A percentile compares a stretch with the other conserved stretches of the same genome.
These are phyloP conservation scores for Zosterops hypoxanthus DNA, from an alignment of 2,113 vertebrate species.

Conservation along the genomic window DNA sequence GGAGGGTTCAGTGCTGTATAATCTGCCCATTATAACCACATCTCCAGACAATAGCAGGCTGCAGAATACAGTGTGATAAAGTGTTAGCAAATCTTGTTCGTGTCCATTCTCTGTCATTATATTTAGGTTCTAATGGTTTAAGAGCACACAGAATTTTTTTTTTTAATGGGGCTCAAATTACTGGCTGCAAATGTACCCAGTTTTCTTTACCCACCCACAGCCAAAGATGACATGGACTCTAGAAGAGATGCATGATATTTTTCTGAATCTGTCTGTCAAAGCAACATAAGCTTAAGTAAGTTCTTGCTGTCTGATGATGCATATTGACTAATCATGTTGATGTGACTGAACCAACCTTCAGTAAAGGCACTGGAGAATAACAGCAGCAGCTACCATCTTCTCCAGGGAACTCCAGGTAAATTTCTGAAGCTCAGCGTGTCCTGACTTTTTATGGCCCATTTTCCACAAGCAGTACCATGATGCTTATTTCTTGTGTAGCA, in stretches of 20 bases:
- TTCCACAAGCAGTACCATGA: neutral
- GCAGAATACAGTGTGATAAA: neutral
- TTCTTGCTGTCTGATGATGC: neutral
- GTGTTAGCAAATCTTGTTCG: neutral
- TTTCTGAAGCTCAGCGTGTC: neutral
- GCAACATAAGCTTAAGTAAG: neutral
- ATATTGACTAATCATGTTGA: neutral
- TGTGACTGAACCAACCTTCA: neutral
- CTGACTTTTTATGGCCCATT: neutral
- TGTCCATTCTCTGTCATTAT: neutral
- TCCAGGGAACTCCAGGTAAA: neutral
- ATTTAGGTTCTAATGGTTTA: neutral
- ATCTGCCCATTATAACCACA: neutral
- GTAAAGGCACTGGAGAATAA: neutral
- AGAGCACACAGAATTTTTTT: neutral
- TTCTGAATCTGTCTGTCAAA: neutral
- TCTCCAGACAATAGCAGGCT: conserved; percentile 34
- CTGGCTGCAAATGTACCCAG: neutral
- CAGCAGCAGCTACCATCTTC: neutral
- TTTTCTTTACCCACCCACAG: neutral
- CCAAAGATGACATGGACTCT: neutral
- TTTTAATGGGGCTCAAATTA: neutral
- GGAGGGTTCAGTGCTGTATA: neutral
- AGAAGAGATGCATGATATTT: neutral
- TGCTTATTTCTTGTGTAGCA: neutral